A percentile compares a stretch with the other conserved stretches of the same genome.
phyloP scores from a whole-genome alignment of 2,113 vertebrate species.

The Sinocyclocheilus anshuiensis region DNA sequence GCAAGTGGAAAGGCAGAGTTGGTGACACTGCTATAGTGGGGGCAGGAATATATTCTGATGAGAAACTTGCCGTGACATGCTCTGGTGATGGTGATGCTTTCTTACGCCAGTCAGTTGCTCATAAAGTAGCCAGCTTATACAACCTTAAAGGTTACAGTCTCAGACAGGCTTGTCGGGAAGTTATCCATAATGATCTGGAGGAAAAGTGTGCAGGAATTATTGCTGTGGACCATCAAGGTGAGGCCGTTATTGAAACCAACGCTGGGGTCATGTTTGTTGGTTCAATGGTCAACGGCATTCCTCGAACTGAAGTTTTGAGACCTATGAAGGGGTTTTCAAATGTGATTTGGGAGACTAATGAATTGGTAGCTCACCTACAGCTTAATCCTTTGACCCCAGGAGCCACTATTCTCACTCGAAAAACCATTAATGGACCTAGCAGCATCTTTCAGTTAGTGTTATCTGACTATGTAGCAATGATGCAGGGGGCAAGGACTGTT shows the following conservation, averaged over 20 bases:
- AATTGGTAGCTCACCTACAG: constrained; percentile 74
- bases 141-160: constrained; percentile 73
- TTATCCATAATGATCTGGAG: constrained; percentile 70
- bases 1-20: constrained; percentile 76
- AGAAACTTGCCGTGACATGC: constrained; percentile 74
- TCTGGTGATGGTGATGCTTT: constrained; percentile 80
- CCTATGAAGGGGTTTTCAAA: constrained; percentile 63
- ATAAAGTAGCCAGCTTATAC: constrained; percentile 77
- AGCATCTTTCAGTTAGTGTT: constrained; percentile 73
- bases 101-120: constrained; percentile 75
- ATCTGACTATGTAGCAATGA: constrained; percentile 67
- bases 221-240: constrained; percentile 70
- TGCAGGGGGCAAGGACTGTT: constrained; percentile 70
- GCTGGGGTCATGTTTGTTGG: constrained; percentile 76
- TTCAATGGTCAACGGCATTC: constrained; percentile 65
- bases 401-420: constrained; percentile 72
- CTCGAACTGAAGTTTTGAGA: constrained; percentile 70
- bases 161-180: constrained; percentile 72
- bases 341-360: constrained; percentile 77
- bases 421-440: constrained; percentile 63
- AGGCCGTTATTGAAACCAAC: constrained; percentile 74
- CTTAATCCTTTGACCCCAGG: constrained; percentile 75
- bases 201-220: constrained; percentile 75
- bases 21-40: constrained; percentile 80
- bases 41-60: constrained; percentile 77